A percentile compares a stretch with the other conserved stretches of the same genome.
Conservation (phyloP, 1,140 invertebrate genomes). For the Caenorhabditis inopinata region DNA sequence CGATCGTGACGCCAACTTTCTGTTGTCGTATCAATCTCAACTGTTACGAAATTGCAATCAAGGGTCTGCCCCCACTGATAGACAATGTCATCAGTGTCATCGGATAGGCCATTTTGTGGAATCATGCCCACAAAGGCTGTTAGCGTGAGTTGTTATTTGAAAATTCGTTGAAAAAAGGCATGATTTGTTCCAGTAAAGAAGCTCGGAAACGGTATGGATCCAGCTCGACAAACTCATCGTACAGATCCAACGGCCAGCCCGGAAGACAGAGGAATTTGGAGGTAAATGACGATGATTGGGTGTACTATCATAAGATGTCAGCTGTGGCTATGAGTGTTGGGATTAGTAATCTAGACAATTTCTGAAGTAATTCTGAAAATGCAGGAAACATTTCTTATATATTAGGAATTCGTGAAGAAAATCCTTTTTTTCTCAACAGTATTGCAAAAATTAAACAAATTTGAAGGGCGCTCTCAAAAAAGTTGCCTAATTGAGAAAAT, state of each 20-base stretch:
- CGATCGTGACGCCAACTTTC: neutral
- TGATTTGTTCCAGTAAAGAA: neutral
- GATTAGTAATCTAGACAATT: too few relatives aligned
- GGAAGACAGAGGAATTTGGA: neutral
- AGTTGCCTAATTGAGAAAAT: too few relatives aligned
- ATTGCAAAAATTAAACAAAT: too few relatives aligned
- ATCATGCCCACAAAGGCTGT: neutral
- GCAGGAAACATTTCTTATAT: too few relatives aligned
- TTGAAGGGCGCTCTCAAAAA: too few relatives aligned
- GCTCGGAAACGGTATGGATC: neutral
- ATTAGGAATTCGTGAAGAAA: too few relatives aligned
- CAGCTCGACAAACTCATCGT: neutral
- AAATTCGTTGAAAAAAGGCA: neutral
- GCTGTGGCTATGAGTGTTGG: too few relatives aligned
- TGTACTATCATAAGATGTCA: neutral
- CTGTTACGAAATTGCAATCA: neutral
- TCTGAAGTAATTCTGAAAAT: too few relatives aligned
- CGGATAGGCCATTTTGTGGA: slow-evolving; percentile 6
- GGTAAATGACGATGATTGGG: neutral
- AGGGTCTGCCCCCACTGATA: neutral
- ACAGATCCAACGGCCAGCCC: neutral
- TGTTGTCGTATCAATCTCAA: neutral
- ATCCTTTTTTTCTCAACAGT: too few relatives aligned
- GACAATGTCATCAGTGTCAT: slow-evolving; percentile 14
- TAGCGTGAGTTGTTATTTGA: neutral